Base-by-base conservation (phyloP, 1,140 invertebrate genomes). In the Bombus terrestris region DNA sequence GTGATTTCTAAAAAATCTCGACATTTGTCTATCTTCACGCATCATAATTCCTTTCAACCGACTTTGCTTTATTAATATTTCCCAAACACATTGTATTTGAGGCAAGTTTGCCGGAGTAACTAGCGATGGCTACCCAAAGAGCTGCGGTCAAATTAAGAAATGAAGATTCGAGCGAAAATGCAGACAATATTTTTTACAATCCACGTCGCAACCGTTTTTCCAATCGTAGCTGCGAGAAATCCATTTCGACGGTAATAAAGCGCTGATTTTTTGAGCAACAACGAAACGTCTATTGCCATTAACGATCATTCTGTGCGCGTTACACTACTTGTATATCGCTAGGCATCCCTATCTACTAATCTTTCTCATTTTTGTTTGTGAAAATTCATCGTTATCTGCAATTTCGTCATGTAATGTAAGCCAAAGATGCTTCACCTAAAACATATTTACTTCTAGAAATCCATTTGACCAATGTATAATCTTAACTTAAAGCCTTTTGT, bases 161-260 rank as follows among this genome's bases (percentile, higher is more conserved):
- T 15, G 41, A 73, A 12, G 59, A 12, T 62, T 62, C 28, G 28
- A 62, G 28, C 28, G 59, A 10, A 4, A 32, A 15, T 18, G 68
- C 41, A 35, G 35, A 72, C 47, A 71, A 59, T 81, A 72, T 72
- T 35, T 72, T 41, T 28, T 35, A 8, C 4, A n/a, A 43, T 15
- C 28, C 6, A n/a, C 35, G 64, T 66, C 22, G n/a, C 12, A 57
- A 69, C 69, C 64, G 62, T 22, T 74, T 77, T 53, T 69, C 73
- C 62, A 15, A 25, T 22, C 62, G 47, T 32, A 37, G 43, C 28
- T 43, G 37, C 73, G 81, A 47, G 37, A 76, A 83, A 83, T 83
- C 73, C 81, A 77, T 83, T 77, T 77, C 22, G 62, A 83, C 73
- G 37, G 37, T 83, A 83, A 77, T 83, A 83, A 83, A 83, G 28